Percentiles rank a stretch among this genome's conserved stretches.
Evolutionary conservation across 2,888 invertebrate genomes (phyloP).

Genomic region (Pammene fasciana): DNA sequence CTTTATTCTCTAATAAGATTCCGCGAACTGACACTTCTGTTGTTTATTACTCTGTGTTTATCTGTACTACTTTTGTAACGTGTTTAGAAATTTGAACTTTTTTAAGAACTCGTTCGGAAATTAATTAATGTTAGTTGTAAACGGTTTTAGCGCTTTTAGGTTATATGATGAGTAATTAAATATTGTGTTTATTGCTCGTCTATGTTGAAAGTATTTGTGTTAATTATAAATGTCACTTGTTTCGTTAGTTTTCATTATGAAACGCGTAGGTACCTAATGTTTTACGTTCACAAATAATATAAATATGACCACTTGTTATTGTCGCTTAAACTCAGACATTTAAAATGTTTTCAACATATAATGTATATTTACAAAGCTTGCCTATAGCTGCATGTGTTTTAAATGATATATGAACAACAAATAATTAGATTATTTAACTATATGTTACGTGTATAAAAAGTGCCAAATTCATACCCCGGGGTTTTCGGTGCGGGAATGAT

Average conservation of each 20-base stretch:
- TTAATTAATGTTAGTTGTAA: slow-evolving; percentile 25
- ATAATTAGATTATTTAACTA: too few relatives aligned
- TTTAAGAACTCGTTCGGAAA: slow-evolving; percentile 44
- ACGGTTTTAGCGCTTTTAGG: slow-evolving; percentile 39
- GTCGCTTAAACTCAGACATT: too few relatives aligned
- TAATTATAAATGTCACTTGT: slow-evolving; percentile 22
- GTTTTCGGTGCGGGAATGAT: too few relatives aligned
- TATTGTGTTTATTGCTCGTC: slow-evolving; percentile 18
- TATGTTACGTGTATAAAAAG: too few relatives aligned
- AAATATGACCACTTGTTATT: too few relatives aligned
- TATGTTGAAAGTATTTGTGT: slow-evolving; percentile 7
- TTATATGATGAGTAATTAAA: slow-evolving; percentile 37
- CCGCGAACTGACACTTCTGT: slow-evolving; percentile 79
- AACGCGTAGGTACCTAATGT: background rate
- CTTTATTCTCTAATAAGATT: slow-evolving; percentile 72
- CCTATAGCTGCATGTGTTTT: too few relatives aligned
- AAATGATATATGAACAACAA: too few relatives aligned
- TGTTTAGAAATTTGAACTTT: slow-evolving; percentile 56
- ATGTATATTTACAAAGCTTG: too few relatives aligned
- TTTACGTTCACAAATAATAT: too few relatives aligned
- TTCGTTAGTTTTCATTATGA: background rate
- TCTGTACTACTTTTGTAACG: slow-evolving; percentile 62
- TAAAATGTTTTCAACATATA: too few relatives aligned
- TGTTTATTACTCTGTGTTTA: slow-evolving; percentile 78
- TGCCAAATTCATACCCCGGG: too few relatives aligned